A percentile compares a stretch with the other conserved stretches of the same genome.
These are phyloP conservation scores for Mormyrops attenuatus DNA, from an alignment of 2,797 vertebrate species.

Conservation along the genomic window DNA sequence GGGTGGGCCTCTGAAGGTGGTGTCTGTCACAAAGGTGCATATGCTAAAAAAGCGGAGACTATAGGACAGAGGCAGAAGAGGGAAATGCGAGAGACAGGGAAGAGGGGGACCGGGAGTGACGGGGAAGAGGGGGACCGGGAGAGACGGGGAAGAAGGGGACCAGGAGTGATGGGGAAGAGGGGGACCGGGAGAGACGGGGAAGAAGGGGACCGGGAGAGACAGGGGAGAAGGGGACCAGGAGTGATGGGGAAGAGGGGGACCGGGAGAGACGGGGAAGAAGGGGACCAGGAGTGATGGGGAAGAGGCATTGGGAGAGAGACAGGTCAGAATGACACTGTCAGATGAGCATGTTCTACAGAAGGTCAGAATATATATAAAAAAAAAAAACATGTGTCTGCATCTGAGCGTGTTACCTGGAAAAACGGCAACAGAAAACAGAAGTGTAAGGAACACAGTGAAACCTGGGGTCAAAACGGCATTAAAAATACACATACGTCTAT, in stretches of 20 bases:
- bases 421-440: neutral
- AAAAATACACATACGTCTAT: neutral
- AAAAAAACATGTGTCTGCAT: neutral
- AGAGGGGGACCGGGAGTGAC: neutral
- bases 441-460: neutral
- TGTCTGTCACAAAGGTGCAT: neutral
- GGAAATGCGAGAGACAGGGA: neutral
- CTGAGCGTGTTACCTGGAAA: neutral
- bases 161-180: neutral
- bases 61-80: neutral
- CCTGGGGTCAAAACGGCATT: neutral
- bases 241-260: neutral
- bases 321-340: neutral
- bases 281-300: neutral
- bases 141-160: neutral
- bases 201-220: neutral
- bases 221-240: neutral
- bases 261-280: neutral
- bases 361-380: neutral
- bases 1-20: slow-evolving; percentile 31
- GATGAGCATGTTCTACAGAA: neutral
- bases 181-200: neutral
- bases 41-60: slow-evolving; percentile 1
- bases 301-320: neutral
- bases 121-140: neutral